Evolutionary conservation across 2,888 invertebrate species (phyloP).

Genomic region (Ischnus inquisitorius): DNA sequence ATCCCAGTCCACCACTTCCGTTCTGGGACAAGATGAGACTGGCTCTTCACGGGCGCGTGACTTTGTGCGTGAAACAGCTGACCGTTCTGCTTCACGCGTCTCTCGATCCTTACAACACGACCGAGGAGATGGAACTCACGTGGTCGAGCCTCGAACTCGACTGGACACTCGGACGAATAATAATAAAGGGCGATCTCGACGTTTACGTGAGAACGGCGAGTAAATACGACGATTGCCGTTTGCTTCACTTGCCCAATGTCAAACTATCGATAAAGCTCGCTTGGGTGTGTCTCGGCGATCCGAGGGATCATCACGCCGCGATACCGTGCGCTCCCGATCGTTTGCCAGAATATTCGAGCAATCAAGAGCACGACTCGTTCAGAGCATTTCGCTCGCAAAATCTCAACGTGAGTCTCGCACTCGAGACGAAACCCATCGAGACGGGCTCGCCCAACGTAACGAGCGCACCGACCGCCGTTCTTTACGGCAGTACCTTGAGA

Average conservation of each 20-base stretch:
- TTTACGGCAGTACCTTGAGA: slow-evolving; percentile 97
- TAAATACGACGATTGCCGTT: slow-evolving; percentile 98
- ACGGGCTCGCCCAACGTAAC: slow-evolving; percentile 83
- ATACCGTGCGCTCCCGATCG: slow-evolving; percentile 98
- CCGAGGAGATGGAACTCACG: slow-evolving; percentile 99
- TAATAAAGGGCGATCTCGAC: slow-evolving; percentile 97
- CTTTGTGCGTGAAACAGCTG: slow-evolving; percentile 94
- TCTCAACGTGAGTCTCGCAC: slow-evolving; percentile 91
- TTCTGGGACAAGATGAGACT: slow-evolving; percentile 99
- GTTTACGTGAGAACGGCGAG: slow-evolving; percentile 98
- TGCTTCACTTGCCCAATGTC: slow-evolving; percentile 96
- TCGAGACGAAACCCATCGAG: slow-evolving; percentile 90
- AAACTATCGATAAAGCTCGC: slow-evolving; percentile 93
- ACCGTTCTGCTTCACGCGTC: slow-evolving; percentile 98
- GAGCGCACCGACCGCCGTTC: slow-evolving; percentile 90
- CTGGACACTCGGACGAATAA: slow-evolving; percentile 97
- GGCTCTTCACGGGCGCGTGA: slow-evolving; percentile 96
- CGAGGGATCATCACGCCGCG: slow-evolving; percentile 98
- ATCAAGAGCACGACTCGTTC: slow-evolving; percentile 98
- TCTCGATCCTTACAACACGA: slow-evolving; percentile 98
- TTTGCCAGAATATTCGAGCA: slow-evolving; percentile 98
- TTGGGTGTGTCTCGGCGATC: slow-evolving; percentile 97
- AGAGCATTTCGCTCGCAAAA: slow-evolving; percentile 96
- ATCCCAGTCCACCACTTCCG: slow-evolving; percentile 96
- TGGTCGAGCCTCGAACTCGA: slow-evolving; percentile 98